phyloP scores from a whole-genome alignment of 2,113 vertebrate genomes.

The Anguilla rostrata region DNA sequence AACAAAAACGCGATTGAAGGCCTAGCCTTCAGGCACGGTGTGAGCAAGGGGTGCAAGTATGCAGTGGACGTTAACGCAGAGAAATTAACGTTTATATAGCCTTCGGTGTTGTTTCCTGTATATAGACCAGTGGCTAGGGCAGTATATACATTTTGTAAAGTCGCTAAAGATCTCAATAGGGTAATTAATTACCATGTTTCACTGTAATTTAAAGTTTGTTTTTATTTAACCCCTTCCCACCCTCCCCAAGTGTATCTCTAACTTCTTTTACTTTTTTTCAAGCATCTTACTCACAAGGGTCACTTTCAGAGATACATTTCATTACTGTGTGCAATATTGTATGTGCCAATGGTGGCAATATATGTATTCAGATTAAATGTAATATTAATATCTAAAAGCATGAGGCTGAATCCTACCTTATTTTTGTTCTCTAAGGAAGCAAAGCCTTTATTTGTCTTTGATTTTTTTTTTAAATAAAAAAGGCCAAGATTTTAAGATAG shows the following conservation, averaged over 20 bases:
- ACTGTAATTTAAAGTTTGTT: constrained; percentile 16
- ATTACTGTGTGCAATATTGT: constrained; percentile 75
- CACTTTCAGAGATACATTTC: constrained; percentile 54
- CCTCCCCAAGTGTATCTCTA: constrained; percentile 9
- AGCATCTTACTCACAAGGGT: constrained; percentile 40
- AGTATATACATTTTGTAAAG: constrained; percentile 23
- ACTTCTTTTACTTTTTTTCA: constrained; percentile 14
- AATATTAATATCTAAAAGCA: constrained; percentile 61
- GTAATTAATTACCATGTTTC: constrained; percentile 16
- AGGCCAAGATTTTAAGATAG: constrained; percentile 39
- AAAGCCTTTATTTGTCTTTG: constrained; percentile 56
- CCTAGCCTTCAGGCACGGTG: constrained; percentile 54
- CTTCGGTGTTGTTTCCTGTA: constrained; percentile 19
- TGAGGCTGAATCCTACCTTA: constrained; percentile 56
- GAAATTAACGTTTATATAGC: not conserved
- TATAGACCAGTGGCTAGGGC: constrained; percentile 17
- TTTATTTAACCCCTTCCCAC: not conserved
- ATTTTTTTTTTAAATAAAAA: constrained; percentile 35
- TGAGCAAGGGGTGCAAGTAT: not conserved
- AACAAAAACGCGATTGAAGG: constrained; percentile 48
- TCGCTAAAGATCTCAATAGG: constrained; percentile 9
- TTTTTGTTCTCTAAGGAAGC: constrained; percentile 42
- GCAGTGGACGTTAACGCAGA: not conserved
- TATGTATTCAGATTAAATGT: constrained; percentile 71
- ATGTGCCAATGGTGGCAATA: constrained; percentile 63